Conservation (phyloP, 2,888 invertebrate species). For the Theretra japonica region DNA sequence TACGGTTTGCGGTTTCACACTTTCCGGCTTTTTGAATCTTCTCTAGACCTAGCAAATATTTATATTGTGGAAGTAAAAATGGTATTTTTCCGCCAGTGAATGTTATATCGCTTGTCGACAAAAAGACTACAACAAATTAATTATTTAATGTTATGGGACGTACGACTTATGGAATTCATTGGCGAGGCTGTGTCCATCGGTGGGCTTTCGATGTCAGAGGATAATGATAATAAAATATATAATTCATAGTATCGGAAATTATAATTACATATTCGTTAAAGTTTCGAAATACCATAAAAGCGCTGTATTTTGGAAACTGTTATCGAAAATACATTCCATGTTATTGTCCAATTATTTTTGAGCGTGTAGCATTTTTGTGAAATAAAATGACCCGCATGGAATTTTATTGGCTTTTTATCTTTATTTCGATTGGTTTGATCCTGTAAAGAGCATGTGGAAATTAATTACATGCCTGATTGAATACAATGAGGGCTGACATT, state of each 20-base stretch:
- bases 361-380: slow-evolving; percentile 8
- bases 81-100: too few relatives aligned
- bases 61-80: background rate
- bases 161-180: background rate
- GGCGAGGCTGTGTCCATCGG: too few relatives aligned
- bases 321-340: background rate
- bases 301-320: background rate
- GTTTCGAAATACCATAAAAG: background rate
- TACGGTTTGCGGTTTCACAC: slow-evolving; percentile 7
- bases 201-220: too few relatives aligned
- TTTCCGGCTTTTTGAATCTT: background rate
- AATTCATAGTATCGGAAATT: too few relatives aligned
- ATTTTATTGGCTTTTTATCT: slow-evolving; percentile 11
- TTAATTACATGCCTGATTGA: background rate
- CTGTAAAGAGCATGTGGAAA: background rate
- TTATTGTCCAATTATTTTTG: slow-evolving; percentile 3
- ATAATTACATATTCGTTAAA: too few relatives aligned
- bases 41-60: background rate
- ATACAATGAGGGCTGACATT: background rate
- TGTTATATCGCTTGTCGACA: background rate
- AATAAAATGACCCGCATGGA: slow-evolving; percentile 23
- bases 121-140: background rate
- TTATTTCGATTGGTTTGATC: slow-evolving; percentile 9
- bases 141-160: background rate
- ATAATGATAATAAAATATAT: too few relatives aligned